Percentiles rank a stretch among this genome's conserved stretches.
These are phyloP conservation scores for Troides aeacus DNA, from an alignment of 2,888 invertebrate genomes.

Conservation along the genomic window DNA sequence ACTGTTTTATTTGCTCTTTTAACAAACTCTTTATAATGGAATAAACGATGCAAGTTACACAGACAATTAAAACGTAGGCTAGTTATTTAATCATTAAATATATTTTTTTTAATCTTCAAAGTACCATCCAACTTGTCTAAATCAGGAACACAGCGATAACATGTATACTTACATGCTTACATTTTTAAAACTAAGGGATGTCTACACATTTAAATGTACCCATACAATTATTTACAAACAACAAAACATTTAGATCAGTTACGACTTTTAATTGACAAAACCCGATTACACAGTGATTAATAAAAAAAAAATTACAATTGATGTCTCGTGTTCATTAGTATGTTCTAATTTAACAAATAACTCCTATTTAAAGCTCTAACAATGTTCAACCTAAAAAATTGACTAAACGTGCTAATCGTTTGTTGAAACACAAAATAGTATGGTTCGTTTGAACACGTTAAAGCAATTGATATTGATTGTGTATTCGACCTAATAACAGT, in stretches of 20 bases:
- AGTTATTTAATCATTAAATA: neutral
- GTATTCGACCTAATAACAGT: constrained; percentile 11
- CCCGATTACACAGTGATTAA: constrained; percentile 14
- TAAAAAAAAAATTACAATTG: neutral
- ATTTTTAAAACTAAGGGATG: constrained; percentile 10
- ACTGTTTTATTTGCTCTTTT: neutral
- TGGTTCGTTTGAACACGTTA: neutral
- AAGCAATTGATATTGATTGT: constrained; percentile 2
- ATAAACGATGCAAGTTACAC: neutral
- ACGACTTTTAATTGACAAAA: constrained; percentile 28
- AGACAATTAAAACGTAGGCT: neutral
- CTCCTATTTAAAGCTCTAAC: constrained; percentile 29
- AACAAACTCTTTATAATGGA: neutral
- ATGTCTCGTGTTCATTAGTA: neutral
- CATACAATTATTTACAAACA: constrained; percentile 15
- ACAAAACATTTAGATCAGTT: constrained; percentile 10
- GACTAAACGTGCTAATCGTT: neutral
- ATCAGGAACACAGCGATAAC: constrained; percentile 11
- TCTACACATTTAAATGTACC: constrained; percentile 8
- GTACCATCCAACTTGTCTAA: neutral
- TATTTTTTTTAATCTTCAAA: neutral
- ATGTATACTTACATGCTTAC: constrained; percentile 4
- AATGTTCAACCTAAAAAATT: constrained; percentile 12
- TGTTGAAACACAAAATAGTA: neutral
- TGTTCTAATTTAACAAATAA: constrained; percentile 6